Conservation (phyloP, 2,797 vertebrate species). For the Peromyscus melanophrys region DNA sequence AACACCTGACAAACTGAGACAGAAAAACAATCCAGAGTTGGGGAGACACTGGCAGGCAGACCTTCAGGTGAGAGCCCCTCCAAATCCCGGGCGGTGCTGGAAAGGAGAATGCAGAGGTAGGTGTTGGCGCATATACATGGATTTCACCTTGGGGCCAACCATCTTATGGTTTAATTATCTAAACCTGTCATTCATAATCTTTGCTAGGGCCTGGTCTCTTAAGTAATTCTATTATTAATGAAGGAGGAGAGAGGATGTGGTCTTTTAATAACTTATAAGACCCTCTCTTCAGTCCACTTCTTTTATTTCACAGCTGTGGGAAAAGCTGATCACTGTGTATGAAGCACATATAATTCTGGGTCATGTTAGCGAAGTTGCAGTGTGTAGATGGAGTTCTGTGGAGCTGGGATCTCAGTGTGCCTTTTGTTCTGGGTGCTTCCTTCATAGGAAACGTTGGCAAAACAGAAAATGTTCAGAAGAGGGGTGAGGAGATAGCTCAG, state of each 20-base stretch:
- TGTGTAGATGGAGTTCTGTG: background rate
- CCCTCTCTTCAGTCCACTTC: background rate
- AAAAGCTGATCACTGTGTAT: background rate
- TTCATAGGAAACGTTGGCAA: background rate
- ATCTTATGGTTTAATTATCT: background rate
- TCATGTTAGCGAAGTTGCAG: background rate
- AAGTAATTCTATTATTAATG: background rate
- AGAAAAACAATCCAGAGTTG: background rate
- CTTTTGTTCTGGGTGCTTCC: background rate
- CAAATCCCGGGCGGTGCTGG: fast-evolving
- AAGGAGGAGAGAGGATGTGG: background rate
- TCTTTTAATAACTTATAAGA: constrained; percentile 1
- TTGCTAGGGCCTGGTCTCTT: background rate
- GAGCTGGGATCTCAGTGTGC: background rate
- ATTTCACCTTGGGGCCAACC: background rate
- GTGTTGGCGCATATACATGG: fast-evolving
- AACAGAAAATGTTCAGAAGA: constrained; percentile 3
- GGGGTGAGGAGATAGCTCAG: background rate
- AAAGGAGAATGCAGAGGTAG: background rate
- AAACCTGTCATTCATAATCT: background rate
- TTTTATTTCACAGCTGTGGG: background rate
- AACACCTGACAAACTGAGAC: background rate
- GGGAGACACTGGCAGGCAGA: background rate
- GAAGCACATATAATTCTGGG: background rate
- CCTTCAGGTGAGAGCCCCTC: background rate